Evolutionary conservation across 1,140 invertebrate genomes (phyloP), one percentile per base, ranked within the genome.

Genomic region (Caenorhabditis inopinata): DNA sequence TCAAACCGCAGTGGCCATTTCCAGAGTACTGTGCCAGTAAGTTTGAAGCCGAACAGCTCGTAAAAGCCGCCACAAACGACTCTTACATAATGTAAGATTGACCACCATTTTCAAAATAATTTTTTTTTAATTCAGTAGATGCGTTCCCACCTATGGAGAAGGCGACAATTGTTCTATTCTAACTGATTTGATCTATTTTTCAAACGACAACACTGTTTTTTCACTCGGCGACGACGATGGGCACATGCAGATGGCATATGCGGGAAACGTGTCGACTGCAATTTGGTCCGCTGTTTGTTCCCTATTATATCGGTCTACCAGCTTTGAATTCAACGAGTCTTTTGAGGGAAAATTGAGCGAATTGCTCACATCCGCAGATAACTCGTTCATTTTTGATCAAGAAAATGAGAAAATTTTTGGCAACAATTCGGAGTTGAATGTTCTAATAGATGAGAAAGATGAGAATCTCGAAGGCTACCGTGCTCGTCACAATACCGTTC

Each of bases 401-500:
- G 32, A 6, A 7, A 68, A 18, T 27, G 58, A 68, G 16, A 42
- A 42, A 42, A 6, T 7, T 18, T 11, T 11, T 11, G 58, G 23
- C 2, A 21, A 42, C n/a, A 68, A 68, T 21, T 11, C 32, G 11
- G 16, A 12, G 21, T 14, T 68, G 32, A 18, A 68, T 21, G 58
- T 18, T 7, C 35, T 68, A 9, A 68, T 38, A 68, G 58, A 68
- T 21, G 58, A 68, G n/a, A n/a, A n/a, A n/a, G 58, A 68, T 18
- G 58, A 68, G 38, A 42, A 38, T 38, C 58, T 68, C 11, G 58
- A 68, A 42, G 58, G 58, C 1, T 68, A 42, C 21, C 58, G 58
- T 21, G 58, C 58, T 32, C 58, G 58, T 42, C 58, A 68, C n/a
- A 68, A 68, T 68, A 68, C 58, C 12, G 58, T 68, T 21, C 58